Conservation (phyloP, 2,113 vertebrate species). For the Eurystomus gularis region DNA sequence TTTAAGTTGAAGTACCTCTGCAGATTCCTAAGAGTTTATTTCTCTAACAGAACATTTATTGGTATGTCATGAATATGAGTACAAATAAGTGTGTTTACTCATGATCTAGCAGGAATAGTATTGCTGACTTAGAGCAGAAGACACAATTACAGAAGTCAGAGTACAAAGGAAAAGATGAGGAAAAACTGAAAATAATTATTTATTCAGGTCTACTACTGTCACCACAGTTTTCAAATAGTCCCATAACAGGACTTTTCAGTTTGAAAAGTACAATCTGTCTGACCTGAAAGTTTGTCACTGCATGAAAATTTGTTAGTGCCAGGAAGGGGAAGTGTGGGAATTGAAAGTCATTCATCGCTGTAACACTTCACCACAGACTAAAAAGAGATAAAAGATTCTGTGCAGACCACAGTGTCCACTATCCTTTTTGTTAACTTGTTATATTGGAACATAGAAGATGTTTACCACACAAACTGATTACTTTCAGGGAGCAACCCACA, state of each 20-base stretch:
- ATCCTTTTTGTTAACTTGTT: not conserved
- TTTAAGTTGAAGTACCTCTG: not conserved
- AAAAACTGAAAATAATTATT: slow-evolving; percentile 23
- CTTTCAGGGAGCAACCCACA: not conserved
- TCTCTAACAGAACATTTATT: not conserved
- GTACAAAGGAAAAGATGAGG: not conserved
- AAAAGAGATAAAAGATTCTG: slow-evolving; percentile 50
- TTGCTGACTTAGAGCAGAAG: not conserved
- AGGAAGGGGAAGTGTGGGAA: slow-evolving; percentile 23
- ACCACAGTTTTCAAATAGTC: slow-evolving; percentile 28
- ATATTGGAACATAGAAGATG: not conserved
- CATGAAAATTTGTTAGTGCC: slow-evolving; percentile 59
- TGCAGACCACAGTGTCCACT: not conserved
- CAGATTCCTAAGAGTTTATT: not conserved
- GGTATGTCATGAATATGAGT: not conserved
- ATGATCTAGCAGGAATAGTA: not conserved
- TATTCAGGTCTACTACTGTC: slow-evolving; percentile 25
- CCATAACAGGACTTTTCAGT: slow-evolving; percentile 18
- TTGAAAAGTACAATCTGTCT: not conserved
- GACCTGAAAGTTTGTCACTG: not conserved
- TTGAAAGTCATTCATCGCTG: slow-evolving; percentile 60
- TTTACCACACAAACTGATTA: not conserved
- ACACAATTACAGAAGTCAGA: not conserved
- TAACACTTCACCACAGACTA: not conserved
- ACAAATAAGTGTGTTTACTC: not conserved